Percentiles rank a stretch among this genome's conserved stretches.
phyloP scores from a whole-genome alignment of 2,888 invertebrate genomes.

The Psylliodes chrysocephalus region DNA sequence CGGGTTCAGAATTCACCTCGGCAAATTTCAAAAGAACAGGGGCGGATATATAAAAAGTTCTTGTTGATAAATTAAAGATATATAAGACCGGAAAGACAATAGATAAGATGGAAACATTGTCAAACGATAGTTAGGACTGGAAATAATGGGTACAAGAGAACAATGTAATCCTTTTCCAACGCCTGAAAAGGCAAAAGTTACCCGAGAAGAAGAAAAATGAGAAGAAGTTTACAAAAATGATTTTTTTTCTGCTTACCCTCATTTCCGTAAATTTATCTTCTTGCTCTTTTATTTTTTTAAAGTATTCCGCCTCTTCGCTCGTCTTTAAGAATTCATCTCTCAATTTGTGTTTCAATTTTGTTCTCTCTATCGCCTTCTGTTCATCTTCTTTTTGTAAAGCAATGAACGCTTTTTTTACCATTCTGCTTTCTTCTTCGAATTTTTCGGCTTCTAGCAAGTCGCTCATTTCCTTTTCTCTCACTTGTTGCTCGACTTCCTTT shows the following conservation, averaged over 20 bases:
- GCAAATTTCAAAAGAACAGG: no score
- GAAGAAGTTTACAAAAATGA: no score
- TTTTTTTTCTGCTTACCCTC: constrained; percentile 66
- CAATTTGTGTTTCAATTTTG: constrained; percentile 66
- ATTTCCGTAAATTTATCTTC: constrained; percentile 74
- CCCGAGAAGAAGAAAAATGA: no score
- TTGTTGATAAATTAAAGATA: no score
- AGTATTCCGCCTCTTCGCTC: constrained; percentile 71
- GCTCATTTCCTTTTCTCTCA: constrained; percentile 67
- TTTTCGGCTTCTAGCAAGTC: constrained; percentile 71
- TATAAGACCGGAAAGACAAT: no score
- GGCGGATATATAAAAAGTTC: no score
- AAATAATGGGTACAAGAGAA: no score
- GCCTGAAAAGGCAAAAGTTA: no score
- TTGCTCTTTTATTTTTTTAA: constrained; percentile 72
- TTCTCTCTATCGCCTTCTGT: constrained; percentile 69
- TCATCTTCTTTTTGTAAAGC: constrained; percentile 74
- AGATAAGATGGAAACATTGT: no score
- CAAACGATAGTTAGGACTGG: no score
- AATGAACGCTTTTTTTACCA: constrained; percentile 71
- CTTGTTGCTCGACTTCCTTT: constrained; percentile 63
- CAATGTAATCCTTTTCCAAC: no score
- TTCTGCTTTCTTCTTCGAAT: constrained; percentile 75
- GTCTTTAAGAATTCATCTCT: constrained; percentile 71
- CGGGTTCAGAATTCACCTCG: no score